phyloP scores from a whole-genome alignment of 2,797 vertebrate genomes.

The Propithecus deckenii region DNA sequence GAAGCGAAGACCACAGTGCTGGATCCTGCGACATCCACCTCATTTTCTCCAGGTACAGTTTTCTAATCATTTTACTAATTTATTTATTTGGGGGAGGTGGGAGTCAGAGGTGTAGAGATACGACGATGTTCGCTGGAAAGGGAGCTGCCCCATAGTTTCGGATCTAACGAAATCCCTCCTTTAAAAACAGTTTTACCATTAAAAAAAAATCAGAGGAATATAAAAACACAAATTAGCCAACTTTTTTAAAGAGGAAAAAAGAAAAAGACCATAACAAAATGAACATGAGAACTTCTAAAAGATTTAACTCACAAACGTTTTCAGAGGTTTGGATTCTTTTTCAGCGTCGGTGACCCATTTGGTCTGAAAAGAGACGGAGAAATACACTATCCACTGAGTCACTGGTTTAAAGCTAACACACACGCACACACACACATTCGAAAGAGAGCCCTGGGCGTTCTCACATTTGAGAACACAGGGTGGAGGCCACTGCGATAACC shows the following conservation, averaged over 20 bases:
- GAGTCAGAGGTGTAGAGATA: background rate
- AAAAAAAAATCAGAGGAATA: background rate
- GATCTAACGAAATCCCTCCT: constrained; percentile 74
- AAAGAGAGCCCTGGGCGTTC: background rate
- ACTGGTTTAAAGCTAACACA: background rate
- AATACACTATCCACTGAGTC: background rate
- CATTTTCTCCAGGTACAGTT: constrained; percentile 71
- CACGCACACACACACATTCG: background rate
- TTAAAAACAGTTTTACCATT: background rate
- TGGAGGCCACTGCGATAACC: background rate
- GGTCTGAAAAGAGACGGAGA: background rate
- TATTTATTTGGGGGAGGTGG: background rate
- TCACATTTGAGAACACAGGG: background rate
- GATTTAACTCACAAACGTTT: constrained; percentile 45
- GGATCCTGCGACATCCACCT: constrained; percentile 19
- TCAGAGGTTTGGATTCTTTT: constrained; percentile 61
- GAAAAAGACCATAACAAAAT: background rate
- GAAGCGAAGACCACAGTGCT: background rate
- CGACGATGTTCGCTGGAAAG: background rate
- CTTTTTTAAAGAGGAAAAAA: constrained; percentile 35
- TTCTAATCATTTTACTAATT: constrained; percentile 50
- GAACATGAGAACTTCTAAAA: constrained; percentile 32
- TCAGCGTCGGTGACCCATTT: constrained; percentile 9
- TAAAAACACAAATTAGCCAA: constrained; percentile 29
- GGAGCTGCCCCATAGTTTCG: constrained; percentile 54